Evolutionary conservation across 2,888 invertebrate species (phyloP).

Genomic region (Eilema sororculum): DNA sequence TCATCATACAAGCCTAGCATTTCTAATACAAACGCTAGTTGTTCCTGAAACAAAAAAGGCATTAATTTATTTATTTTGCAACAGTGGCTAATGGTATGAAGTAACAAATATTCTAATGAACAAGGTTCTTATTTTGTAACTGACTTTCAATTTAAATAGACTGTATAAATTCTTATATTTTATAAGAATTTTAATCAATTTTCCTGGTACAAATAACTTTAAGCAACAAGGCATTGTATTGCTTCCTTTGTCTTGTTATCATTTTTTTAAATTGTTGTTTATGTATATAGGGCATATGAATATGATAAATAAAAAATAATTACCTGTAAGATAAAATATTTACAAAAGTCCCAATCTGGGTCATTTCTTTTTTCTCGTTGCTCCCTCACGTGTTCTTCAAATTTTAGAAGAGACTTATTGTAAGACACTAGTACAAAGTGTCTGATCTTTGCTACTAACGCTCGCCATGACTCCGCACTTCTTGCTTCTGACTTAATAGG

Average conservation of each 20-base stretch:
- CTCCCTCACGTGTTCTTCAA: constrained; percentile 96
- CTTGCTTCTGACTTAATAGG: constrained; percentile 96
- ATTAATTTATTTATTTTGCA: constrained; percentile 1
- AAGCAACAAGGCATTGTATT: neutral
- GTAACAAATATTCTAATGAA: constrained; percentile 1
- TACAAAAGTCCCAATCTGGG: constrained; percentile 96
- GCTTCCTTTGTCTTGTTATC: neutral
- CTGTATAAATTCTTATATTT: neutral
- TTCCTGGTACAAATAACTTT: neutral
- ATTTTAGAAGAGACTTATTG: constrained; percentile 93
- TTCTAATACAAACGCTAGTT: constrained; percentile 97
- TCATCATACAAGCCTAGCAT: constrained; percentile 97
- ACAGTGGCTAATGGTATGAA: neutral
- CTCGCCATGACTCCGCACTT: constrained; percentile 96
- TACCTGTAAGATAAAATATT: constrained; percentile 97
- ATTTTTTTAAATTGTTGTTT: neutral
- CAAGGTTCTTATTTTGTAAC: neutral
- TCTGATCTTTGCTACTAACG: constrained; percentile 93
- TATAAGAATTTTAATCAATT: neutral
- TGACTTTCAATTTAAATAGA: neutral
- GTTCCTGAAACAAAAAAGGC: constrained; percentile 90
- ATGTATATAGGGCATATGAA: no score
- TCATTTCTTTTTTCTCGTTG: constrained; percentile 96
- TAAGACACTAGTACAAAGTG: constrained; percentile 95
- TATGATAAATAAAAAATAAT: neutral